phyloP scores from a whole-genome alignment of 2,113 vertebrate genomes.

The Psammodynastes pulverulentus region DNA sequence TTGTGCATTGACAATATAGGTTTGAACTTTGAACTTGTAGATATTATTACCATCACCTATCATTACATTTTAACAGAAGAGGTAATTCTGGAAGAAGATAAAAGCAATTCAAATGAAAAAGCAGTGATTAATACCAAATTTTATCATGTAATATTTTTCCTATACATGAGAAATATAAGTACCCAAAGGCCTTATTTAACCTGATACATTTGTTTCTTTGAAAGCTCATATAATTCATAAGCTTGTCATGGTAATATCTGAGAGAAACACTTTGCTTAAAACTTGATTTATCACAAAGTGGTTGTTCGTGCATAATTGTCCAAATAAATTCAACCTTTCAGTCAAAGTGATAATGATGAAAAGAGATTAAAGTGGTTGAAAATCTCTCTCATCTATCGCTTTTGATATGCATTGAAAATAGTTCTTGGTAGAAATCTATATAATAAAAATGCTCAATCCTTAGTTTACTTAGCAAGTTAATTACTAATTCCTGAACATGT shows the following conservation, averaged over 20 bases:
- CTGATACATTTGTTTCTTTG: conserved; percentile 42
- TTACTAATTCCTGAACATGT: conserved; percentile 6
- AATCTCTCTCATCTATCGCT: not conserved
- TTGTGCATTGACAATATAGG: no score
- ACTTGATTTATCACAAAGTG: conserved; percentile 39
- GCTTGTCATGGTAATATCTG: conserved; percentile 31
- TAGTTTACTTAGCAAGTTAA: conserved; percentile 14
- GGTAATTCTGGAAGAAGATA: not conserved
- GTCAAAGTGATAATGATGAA: conserved; percentile 30
- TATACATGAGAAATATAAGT: conserved; percentile 6
- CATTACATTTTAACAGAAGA: not conserved
- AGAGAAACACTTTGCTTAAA: conserved; percentile 46
- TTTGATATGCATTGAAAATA: conserved; percentile 10
- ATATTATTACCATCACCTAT: not conserved
- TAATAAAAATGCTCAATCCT: not conserved
- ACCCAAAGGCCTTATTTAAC: conserved; percentile 2
- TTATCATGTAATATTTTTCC: conserved; percentile 2
- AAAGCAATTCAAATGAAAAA: not conserved
- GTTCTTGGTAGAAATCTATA: conserved; percentile 2
- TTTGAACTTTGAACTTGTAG: not conserved
- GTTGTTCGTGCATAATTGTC: conserved; percentile 28
- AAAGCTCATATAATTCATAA: conserved; percentile 46
- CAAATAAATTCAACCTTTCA: conserved; percentile 37
- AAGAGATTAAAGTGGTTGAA: conserved; percentile 34
- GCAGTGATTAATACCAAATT: not conserved